Conservation (phyloP, 1,140 invertebrate species). For the Steinernema khuongi region DNA sequence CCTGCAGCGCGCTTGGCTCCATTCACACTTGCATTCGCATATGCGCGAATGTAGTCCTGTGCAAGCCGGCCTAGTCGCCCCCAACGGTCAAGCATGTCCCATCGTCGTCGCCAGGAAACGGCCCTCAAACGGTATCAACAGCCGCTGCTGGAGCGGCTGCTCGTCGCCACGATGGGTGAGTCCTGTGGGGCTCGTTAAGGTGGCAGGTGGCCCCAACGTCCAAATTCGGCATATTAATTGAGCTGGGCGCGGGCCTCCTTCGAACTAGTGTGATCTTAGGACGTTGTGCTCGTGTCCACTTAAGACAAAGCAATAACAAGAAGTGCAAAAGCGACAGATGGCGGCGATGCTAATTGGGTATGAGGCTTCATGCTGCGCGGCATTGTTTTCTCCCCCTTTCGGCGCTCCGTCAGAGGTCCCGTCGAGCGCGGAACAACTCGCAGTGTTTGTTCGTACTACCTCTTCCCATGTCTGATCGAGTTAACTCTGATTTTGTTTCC, state of each 20-base stretch:
- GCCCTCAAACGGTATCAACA: neutral
- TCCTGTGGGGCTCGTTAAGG: neutral
- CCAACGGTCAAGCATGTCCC: neutral
- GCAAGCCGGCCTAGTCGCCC: neutral
- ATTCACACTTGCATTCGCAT: neutral
- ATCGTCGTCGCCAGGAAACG: constrained; percentile 2
- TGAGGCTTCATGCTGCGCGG: neutral
- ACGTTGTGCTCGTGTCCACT: too few relatives aligned
- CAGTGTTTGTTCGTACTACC: neutral
- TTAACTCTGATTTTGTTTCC: too few relatives aligned
- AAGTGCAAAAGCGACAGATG: neutral
- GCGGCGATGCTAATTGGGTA: neutral
- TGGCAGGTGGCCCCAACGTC: neutral
- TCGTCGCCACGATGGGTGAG: constrained; percentile 1
- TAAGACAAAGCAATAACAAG: constrained; percentile 13
- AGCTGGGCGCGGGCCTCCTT: too few relatives aligned
- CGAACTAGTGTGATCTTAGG: too few relatives aligned
- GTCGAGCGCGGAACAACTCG: neutral
- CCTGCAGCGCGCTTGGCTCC: neutral
- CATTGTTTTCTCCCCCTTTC: neutral
- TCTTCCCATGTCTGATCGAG: too few relatives aligned
- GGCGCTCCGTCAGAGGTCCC: neutral
- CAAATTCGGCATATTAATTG: neutral
- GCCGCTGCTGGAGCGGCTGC: neutral
- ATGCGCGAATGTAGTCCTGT: neutral